phyloP scores from a whole-genome alignment of 2,113 vertebrate genomes.

The Spea bombifrons region DNA sequence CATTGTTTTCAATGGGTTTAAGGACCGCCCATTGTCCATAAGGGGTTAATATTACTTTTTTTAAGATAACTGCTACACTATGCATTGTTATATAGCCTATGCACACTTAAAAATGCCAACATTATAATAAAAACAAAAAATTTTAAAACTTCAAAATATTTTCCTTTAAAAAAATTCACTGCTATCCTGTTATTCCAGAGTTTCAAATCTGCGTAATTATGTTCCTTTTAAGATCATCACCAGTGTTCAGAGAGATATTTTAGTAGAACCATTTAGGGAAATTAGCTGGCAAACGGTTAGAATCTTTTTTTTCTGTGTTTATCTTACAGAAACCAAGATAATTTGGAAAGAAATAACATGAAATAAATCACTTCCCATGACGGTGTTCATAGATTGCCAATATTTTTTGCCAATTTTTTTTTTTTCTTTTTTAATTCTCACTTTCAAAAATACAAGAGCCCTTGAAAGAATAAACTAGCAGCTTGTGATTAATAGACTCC shows the following conservation, averaged over 20 bases:
- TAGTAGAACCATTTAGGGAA: constrained; percentile 32
- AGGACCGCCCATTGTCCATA: too few species aligned
- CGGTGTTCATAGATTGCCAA: constrained; percentile 16
- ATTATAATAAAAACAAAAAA: constrained; percentile 23
- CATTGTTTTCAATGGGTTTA: too few species aligned
- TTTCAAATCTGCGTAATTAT: constrained; percentile 22
- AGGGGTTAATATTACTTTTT: too few species aligned
- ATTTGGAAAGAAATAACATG: constrained; percentile 34
- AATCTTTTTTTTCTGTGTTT: constrained; percentile 33
- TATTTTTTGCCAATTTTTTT: constrained; percentile 20
- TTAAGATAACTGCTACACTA: too few species aligned
- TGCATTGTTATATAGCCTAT: neutral
- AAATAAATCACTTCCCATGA: constrained; percentile 36
- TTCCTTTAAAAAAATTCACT: constrained; percentile 26
- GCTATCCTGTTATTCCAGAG: constrained; percentile 1
- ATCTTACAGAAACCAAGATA: constrained; percentile 21
- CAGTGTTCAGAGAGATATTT: constrained; percentile 9
- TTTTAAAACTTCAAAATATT: constrained; percentile 8
- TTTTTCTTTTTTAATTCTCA: neutral
- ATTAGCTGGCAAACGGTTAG: constrained; percentile 29
- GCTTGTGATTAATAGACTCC: constrained; percentile 15
- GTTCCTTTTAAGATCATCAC: constrained; percentile 23
- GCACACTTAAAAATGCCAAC: constrained; percentile 10
- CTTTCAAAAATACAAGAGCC: constrained; percentile 2
- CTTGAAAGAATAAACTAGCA: neutral